Evolutionary conservation across 2,113 vertebrate species (phyloP).

Genomic region (Athene cunicularia): DNA sequence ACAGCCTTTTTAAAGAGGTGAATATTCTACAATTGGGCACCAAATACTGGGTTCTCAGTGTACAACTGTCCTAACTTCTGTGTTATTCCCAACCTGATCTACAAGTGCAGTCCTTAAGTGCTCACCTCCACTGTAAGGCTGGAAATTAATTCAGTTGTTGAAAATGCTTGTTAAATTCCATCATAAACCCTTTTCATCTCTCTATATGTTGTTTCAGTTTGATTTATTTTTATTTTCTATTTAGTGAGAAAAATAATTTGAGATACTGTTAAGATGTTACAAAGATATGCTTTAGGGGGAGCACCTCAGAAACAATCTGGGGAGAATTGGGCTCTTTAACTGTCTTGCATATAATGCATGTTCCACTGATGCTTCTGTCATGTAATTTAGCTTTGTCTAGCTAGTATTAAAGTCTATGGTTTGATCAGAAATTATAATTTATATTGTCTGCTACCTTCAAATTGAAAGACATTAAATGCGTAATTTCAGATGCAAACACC

Average conservation of each 20-base stretch:
- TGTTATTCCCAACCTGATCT: background rate
- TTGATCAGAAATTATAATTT: background rate
- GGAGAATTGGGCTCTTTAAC: background rate
- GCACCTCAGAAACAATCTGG: background rate
- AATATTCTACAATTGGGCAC: background rate
- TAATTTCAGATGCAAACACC: background rate
- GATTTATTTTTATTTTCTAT: background rate
- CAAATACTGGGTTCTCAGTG: background rate
- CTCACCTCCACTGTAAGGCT: background rate
- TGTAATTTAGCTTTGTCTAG: background rate
- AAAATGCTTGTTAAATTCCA: background rate
- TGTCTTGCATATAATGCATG: background rate
- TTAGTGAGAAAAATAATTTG: background rate
- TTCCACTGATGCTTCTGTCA: background rate
- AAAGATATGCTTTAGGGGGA: background rate
- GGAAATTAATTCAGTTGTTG: background rate
- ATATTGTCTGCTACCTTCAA: background rate
- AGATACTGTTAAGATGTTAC: background rate
- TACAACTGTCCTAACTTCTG: background rate
- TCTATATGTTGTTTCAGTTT: background rate
- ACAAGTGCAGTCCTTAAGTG: background rate
- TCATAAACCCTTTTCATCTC: background rate
- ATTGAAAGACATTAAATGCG: background rate
- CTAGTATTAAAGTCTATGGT: background rate
- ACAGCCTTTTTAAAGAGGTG: background rate